Evolutionary conservation across 2,113 vertebrate genomes (phyloP).

Genomic region (Raja brachyura): DNA sequence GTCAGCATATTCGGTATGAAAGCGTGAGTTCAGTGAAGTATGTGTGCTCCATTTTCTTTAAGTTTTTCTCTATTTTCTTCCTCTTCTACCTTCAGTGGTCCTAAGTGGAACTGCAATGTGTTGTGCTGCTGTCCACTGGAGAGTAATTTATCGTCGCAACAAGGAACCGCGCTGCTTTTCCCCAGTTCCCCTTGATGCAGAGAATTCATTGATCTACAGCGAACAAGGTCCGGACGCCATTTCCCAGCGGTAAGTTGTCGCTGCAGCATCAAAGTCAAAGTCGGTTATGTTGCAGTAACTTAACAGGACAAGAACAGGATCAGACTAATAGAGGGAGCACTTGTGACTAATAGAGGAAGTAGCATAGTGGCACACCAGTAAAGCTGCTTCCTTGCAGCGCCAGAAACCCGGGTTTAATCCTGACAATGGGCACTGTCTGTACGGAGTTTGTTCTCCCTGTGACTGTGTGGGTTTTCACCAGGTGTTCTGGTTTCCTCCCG

Average conservation of each 20-base stretch:
- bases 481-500: too few species aligned
- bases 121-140: not conserved
- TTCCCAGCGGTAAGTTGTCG: conserved; percentile 22
- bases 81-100: not conserved
- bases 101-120: not conserved
- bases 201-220: not conserved
- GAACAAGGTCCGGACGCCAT: not conserved
- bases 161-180: not conserved
- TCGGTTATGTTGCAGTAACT: not conserved
- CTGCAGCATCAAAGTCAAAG: not conserved
- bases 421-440: too few species aligned
- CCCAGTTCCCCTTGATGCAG: not conserved
- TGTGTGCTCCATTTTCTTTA: not conserved
- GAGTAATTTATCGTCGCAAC: not conserved
- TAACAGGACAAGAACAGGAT: too few species aligned
- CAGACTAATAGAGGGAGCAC: too few species aligned
- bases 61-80: not conserved
- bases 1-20: not conserved
- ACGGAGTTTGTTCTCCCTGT: too few species aligned
- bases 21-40: not conserved
- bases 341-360: too few species aligned
- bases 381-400: too few species aligned
- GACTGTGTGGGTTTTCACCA: too few species aligned
- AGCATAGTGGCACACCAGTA: too few species aligned
- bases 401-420: too few species aligned